These are phyloP conservation scores for Drosophila repletoides DNA, from an alignment of 1,140 invertebrate genomes.

Conservation along the genomic window DNA sequence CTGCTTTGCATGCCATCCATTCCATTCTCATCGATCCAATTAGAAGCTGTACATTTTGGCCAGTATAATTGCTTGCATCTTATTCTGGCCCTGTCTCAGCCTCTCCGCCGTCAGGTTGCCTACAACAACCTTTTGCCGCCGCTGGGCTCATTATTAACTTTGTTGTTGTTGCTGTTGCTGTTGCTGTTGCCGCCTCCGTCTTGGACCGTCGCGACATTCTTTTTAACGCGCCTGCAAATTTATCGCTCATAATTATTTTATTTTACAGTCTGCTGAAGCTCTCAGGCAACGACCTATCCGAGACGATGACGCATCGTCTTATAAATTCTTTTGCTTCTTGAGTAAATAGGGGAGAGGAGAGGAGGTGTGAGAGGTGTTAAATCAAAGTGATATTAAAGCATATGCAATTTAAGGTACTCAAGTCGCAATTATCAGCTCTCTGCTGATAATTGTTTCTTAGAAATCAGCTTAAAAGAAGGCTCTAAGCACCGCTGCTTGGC, in stretches of 20 bases:
- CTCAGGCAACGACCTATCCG: constrained; percentile 65
- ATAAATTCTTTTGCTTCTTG: constrained; percentile 24
- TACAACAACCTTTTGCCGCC: constrained; percentile 41
- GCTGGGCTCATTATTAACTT: constrained; percentile 58
- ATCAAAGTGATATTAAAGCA: too few species aligned
- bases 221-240: constrained; percentile 60
- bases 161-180: constrained; percentile 6
- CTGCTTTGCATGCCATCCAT: constrained; percentile 28
- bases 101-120: constrained; percentile 54
- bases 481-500: too few species aligned
- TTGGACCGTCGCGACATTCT: constrained; percentile 60
- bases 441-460: too few species aligned
- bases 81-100: constrained; percentile 3
- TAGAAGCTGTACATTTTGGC: constrained; percentile 51
- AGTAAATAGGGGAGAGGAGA: too few species aligned
- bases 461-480: too few species aligned
- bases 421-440: too few species aligned
- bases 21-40: constrained; percentile 69
- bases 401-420: too few species aligned
- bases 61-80: constrained; percentile 49
- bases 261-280: constrained; percentile 79
- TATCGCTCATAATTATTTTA: constrained; percentile 78
- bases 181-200: constrained; percentile 14
- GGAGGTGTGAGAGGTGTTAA: too few species aligned
- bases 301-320: background rate